Evolutionary conservation across 2,113 vertebrate species (phyloP).

Genomic region (Saimiri boliviensis): DNA sequence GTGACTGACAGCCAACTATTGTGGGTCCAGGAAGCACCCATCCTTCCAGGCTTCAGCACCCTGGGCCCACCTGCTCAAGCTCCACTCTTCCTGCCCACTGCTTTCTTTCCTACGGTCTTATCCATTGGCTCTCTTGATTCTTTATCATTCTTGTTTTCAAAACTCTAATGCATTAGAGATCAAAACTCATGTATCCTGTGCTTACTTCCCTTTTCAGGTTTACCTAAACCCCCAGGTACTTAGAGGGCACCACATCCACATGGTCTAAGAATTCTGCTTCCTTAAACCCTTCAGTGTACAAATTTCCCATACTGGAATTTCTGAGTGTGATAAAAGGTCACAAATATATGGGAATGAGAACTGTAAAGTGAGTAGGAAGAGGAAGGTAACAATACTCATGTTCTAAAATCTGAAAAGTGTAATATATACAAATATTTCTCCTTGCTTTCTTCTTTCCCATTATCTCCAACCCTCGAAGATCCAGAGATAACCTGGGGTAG

Average conservation of each 20-base stretch:
- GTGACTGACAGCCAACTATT: not conserved
- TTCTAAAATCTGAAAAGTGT: not conserved
- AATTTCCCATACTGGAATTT: not conserved
- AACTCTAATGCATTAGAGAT: not conserved
- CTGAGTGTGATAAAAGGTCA: not conserved
- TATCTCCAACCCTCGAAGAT: not conserved
- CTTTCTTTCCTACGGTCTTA: not conserved
- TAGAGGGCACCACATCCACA: not conserved
- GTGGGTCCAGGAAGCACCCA: not conserved
- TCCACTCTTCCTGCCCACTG: not conserved
- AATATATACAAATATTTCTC: not conserved
- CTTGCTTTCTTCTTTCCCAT: not conserved
- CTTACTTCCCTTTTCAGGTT: not conserved
- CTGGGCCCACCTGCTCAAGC: not conserved
- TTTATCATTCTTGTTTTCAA: not conserved
- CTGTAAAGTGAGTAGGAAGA: not conserved
- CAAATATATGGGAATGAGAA: not conserved
- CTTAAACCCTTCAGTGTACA: not conserved
- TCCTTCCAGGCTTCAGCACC: not conserved
- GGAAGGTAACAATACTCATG: not conserved
- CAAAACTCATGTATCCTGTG: not conserved
- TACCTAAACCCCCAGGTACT: not conserved
- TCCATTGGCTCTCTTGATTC: not conserved
- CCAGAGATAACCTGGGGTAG: not conserved
- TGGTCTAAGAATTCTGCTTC: not conserved